These are phyloP conservation scores for Apeltes quadracus DNA, from an alignment of 2,113 vertebrate genomes.

Conservation along the genomic window DNA sequence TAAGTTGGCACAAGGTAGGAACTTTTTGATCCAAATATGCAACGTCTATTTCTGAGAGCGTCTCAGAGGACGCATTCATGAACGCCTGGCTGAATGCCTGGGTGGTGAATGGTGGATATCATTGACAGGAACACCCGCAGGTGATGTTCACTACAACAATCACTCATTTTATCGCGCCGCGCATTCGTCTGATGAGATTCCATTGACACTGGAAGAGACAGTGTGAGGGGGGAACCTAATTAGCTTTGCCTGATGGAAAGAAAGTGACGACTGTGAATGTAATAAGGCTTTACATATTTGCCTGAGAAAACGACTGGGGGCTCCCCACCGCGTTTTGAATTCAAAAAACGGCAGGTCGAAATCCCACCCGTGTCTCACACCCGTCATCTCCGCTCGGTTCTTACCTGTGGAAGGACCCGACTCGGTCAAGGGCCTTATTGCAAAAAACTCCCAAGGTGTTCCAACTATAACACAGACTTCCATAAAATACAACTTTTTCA, in stretches of 20 bases:
- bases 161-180: constrained; percentile 43
- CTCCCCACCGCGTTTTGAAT: constrained; percentile 63
- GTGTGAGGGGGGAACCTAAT: constrained; percentile 67
- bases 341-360: constrained; percentile 73
- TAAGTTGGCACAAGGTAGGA: not conserved
- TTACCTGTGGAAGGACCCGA: constrained; percentile 16
- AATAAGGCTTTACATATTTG: constrained; percentile 68
- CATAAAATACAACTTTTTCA: not conserved
- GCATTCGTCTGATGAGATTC: constrained; percentile 53
- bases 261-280: constrained; percentile 71
- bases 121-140: constrained; percentile 53
- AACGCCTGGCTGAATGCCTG: constrained; percentile 45
- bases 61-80: constrained; percentile 36
- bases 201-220: constrained; percentile 46
- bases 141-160: constrained; percentile 57
- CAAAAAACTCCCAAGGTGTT: not conserved
- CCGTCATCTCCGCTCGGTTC: constrained; percentile 4
- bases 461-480: not conserved
- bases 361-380: constrained; percentile 65
- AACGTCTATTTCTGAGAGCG: constrained; percentile 20
- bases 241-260: constrained; percentile 66
- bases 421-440: not conserved
- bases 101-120: constrained; percentile 35
- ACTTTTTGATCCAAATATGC: not conserved
- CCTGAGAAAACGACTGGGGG: constrained; percentile 54